Evolutionary conservation across 2,113 vertebrate genomes (phyloP).

Genomic region (Bungarus multicinctus): DNA sequence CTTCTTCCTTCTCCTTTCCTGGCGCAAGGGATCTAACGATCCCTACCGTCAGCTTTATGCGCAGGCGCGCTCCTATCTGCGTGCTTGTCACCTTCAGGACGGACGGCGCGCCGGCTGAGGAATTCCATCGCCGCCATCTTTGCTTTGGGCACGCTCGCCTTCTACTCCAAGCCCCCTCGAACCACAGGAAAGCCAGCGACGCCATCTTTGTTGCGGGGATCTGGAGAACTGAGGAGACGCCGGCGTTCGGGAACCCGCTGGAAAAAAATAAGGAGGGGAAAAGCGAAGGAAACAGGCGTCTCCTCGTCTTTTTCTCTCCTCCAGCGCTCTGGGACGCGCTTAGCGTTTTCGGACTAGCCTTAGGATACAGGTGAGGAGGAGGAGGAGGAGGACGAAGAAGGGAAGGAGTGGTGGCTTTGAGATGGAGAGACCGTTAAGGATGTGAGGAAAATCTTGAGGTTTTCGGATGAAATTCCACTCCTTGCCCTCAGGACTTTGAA

Average conservation of each 20-base stretch:
- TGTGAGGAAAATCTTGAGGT: not conserved
- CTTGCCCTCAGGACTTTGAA: not conserved
- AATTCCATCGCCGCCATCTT: not conserved
- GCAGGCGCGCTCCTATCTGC: not conserved
- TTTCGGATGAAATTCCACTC: not conserved
- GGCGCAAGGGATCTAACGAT: not conserved
- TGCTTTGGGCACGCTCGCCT: not conserved
- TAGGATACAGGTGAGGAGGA: not conserved
- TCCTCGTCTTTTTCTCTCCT: not conserved
- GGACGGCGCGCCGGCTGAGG: not conserved
- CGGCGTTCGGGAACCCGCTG: not conserved
- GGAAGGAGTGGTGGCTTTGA: not conserved
- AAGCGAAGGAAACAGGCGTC: not conserved
- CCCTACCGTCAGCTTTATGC: not conserved
- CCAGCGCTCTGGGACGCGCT: not conserved
- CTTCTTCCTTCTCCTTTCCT: no score
- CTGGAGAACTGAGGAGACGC: not conserved
- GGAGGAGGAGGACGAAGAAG: not conserved
- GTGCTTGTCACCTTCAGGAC: not conserved
- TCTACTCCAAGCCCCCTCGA: not conserved
- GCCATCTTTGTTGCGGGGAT: not conserved
- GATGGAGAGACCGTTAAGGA: not conserved
- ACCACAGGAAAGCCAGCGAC: not conserved
- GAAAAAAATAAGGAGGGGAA: not conserved
- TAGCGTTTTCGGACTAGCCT: not conserved